These are phyloP conservation scores for Proales similis DNA, from an alignment of 1,140 invertebrate genomes.

Conservation along the genomic window DNA sequence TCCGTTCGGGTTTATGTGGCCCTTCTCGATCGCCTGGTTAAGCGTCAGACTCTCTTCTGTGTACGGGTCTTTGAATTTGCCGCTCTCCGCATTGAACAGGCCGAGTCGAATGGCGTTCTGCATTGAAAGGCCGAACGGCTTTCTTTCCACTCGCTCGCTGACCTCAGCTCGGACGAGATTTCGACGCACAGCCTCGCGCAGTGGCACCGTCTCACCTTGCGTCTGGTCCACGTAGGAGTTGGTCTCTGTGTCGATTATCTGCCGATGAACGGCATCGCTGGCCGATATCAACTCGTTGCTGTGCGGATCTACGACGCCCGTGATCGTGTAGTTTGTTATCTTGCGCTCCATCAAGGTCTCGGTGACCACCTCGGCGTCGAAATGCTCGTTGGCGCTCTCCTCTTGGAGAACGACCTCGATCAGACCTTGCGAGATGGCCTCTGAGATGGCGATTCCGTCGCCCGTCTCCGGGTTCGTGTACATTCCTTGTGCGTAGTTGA, in stretches of 20 bases:
- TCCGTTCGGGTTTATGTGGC: slow-evolving; percentile 30
- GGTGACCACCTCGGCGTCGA: slow-evolving; percentile 31
- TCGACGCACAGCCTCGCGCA: slow-evolving; percentile 10
- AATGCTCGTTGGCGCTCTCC: slow-evolving; percentile 16
- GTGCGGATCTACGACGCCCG: slow-evolving; percentile 22
- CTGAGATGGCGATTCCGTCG: slow-evolving; percentile 1
- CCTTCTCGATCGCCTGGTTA: slow-evolving; percentile 31
- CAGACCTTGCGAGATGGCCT: slow-evolving; percentile 26
- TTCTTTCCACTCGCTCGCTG: slow-evolving; percentile 20
- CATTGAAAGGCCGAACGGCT: slow-evolving; percentile 28
- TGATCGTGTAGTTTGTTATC: slow-evolving; percentile 16
- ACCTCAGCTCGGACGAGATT: slow-evolving; percentile 25
- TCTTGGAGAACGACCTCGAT: slow-evolving; percentile 23
- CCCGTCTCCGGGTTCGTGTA: slow-evolving; percentile 27
- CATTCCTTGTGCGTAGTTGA: slow-evolving; percentile 37
- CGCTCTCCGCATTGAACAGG: slow-evolving; percentile 7
- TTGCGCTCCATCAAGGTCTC: slow-evolving; percentile 30
- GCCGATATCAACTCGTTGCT: slow-evolving; percentile 27
- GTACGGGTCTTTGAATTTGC: slow-evolving; percentile 31
- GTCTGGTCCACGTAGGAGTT: slow-evolving; percentile 15
- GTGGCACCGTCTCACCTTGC: neutral
- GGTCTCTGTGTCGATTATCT: slow-evolving; percentile 36
- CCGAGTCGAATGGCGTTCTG: slow-evolving; percentile 37
- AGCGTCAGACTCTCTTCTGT: slow-evolving; percentile 20
- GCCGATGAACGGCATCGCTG: slow-evolving; percentile 4